Base-by-base conservation (phyloP, 2,113 vertebrate species). In the Hemicordylus capensis region DNA sequence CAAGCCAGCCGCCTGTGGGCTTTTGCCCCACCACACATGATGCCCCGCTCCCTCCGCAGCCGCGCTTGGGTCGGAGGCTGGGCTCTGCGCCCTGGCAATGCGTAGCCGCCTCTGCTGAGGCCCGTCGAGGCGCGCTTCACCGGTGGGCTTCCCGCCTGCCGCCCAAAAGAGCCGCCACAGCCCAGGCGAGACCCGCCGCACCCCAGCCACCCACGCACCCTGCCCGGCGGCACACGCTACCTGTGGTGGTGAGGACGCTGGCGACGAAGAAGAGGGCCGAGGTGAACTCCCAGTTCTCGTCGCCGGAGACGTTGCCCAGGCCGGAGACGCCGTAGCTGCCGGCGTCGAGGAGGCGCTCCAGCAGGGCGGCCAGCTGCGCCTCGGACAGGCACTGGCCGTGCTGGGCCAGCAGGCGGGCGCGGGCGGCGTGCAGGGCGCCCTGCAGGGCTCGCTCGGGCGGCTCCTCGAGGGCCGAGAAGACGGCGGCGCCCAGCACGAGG, bases 241-340 rank as follows among this genome's bases (percentile, higher is more conserved):
- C 97, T 20, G 96, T 96, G 54, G 97, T 97, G 56, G 96, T 97
- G 88, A 97, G 95, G 59, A 95, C 94, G 75, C 95, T 94, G 54
- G 94, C 93, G 10, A 96, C 92, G 61, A 97, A 98, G 88, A 97
- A 97, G 66, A 97, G 91, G 0, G 97, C 96, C 0, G 97, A 97
- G 37, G 95, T 93, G 81, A 98, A 95, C 39, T 97, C 96, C 70
- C 94, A 96, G 86, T 86, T 92, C 28, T 84, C 63, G 22, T 94
- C 83, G 3, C 93, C 89, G 0, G 87, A 93, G 24, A 85, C 74
- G 1, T 94, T 92, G 67, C 92, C 90, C 63, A 95, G 76, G n/a
- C 90, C 88, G 4, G 95, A 93, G 4, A 96, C 87, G 1, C 96
- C 94, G 0, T 91, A 88, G 51, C 80, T 86, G 26, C 94, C 91